A percentile compares a stretch with the other conserved stretches of the same genome.
phyloP scores from a whole-genome alignment of 2,797 vertebrate genomes.

The Pelobates cultripes region DNA sequence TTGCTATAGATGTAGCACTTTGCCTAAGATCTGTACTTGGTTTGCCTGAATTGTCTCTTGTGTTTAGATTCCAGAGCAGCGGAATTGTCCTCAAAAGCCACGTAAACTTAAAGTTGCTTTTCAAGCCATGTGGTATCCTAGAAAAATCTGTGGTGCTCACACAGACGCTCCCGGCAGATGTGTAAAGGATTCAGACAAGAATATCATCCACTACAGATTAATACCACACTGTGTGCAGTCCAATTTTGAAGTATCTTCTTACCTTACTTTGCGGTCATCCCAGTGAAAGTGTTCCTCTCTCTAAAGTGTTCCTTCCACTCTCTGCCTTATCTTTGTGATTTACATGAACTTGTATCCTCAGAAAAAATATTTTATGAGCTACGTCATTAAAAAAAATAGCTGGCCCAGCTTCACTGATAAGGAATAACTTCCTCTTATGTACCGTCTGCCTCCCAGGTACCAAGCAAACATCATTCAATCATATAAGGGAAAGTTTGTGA shows the following conservation, averaged over 20 bases:
- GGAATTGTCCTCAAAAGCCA: neutral
- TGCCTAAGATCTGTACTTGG: too few relatives aligned
- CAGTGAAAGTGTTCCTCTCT: neutral
- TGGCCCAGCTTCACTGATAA: slow-evolving; percentile 26
- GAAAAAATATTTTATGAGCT: slow-evolving; percentile 27
- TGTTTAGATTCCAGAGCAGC: neutral
- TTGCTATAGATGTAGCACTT: too few relatives aligned
- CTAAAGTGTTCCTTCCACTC: neutral
- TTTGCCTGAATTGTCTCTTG: neutral
- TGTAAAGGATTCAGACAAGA: neutral
- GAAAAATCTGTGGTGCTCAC: neutral
- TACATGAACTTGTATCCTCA: slow-evolving; percentile 28
- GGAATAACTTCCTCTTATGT: slow-evolving; percentile 28
- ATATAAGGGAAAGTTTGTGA: neutral
- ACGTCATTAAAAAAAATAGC: slow-evolving; percentile 9
- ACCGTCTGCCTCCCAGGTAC: neutral
- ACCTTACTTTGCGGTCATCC: slow-evolving; percentile 10
- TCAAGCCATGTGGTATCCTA: neutral
- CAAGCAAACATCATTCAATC: neutral
- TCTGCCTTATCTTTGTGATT: slow-evolving; percentile 9
- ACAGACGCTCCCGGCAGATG: neutral
- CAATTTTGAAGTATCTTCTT: neutral
- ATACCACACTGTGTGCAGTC: neutral
- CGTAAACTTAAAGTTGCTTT: neutral
- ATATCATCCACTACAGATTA: neutral